Conservation (phyloP, 2,888 invertebrate genomes). For the Temnothorax rugatulus region DNA sequence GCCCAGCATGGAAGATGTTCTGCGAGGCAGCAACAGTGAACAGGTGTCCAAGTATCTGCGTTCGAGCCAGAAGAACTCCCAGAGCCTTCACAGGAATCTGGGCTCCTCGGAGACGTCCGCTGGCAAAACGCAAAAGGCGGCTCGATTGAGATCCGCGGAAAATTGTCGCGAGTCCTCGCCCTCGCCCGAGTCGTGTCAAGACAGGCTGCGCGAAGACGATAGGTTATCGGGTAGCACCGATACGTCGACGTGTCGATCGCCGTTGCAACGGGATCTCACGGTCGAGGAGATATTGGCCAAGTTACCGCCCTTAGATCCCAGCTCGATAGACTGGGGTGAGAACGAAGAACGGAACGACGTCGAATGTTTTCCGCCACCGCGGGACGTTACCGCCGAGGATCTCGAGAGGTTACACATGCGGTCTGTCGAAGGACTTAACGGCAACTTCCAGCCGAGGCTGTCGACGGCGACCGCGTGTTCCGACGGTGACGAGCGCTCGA, state of each 20-base stretch:
- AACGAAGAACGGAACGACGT: slow-evolving; percentile 70
- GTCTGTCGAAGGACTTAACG: slow-evolving; percentile 83
- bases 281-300: slow-evolving; percentile 89
- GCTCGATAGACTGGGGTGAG: slow-evolving; percentile 87
- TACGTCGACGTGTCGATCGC: slow-evolving; percentile 64
- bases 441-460: slow-evolving; percentile 83
- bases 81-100: slow-evolving; percentile 60
- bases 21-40: slow-evolving; percentile 84
- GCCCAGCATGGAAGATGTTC: slow-evolving; percentile 82
- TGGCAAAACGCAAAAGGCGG: slow-evolving; percentile 19
- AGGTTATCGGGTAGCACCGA: slow-evolving; percentile 69
- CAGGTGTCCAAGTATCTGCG: slow-evolving; percentile 84
- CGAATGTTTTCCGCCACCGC: slow-evolving; percentile 67
- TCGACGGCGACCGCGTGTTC: not conserved
- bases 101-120: slow-evolving; percentile 63
- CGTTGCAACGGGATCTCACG: slow-evolving; percentile 83
- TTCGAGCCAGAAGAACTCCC: slow-evolving; percentile 74
- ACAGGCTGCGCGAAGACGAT: slow-evolving; percentile 72
- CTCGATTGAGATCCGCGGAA: slow-evolving; percentile 67
- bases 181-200: slow-evolving; percentile 71
- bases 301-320: slow-evolving; percentile 90
- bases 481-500: slow-evolving; percentile 25
- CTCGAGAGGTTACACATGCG: slow-evolving; percentile 82
- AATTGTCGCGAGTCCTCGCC: slow-evolving; percentile 66
- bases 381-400: slow-evolving; percentile 78